Percentiles rank a stretch among this genome's conserved stretches.
Evolutionary conservation across 2,888 invertebrate species (phyloP).

Genomic region (Chouioia cunea): DNA sequence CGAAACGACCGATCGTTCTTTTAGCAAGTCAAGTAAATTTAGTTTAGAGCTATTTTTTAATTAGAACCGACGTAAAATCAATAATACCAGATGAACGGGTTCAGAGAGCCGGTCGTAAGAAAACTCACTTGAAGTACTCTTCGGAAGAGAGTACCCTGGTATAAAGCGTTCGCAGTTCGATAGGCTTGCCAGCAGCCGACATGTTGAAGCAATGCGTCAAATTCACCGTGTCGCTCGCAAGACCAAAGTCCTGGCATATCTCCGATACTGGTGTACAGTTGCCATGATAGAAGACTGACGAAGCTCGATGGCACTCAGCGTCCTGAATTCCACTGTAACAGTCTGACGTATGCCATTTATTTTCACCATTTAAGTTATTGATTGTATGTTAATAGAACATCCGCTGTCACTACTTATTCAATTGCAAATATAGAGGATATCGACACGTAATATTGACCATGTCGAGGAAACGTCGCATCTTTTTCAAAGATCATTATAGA

Average conservation of each 20-base stretch:
- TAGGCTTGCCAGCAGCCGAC: constrained; percentile 39
- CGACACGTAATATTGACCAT: too few species aligned
- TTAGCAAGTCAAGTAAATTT: too few species aligned
- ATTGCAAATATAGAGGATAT: too few species aligned
- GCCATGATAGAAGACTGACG: constrained; percentile 71
- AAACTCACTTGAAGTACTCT: constrained; percentile 78
- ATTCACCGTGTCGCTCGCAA: constrained; percentile 64
- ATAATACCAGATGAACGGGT: background rate
- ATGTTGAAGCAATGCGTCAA: constrained; percentile 69
- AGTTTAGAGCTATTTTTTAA: background rate
- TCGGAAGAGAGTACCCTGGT: constrained; percentile 74
- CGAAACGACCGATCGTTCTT: too few species aligned
- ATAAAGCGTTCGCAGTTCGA: constrained; percentile 71
- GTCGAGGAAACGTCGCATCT: too few species aligned
- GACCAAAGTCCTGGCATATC: constrained; percentile 70
- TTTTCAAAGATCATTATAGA: too few species aligned
- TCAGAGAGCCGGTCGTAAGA: background rate
- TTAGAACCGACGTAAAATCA: background rate
- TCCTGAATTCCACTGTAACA: constrained; percentile 79
- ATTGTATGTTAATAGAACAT: too few species aligned
- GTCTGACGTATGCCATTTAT: constrained; percentile 64
- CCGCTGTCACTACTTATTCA: too few species aligned
- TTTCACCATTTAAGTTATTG: too few species aligned
- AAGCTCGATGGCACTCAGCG: constrained; percentile 68
- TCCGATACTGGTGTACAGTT: constrained; percentile 70